phyloP scores from a whole-genome alignment of 92 coral and sea anemone species.

The Porites divaricata region DNA sequence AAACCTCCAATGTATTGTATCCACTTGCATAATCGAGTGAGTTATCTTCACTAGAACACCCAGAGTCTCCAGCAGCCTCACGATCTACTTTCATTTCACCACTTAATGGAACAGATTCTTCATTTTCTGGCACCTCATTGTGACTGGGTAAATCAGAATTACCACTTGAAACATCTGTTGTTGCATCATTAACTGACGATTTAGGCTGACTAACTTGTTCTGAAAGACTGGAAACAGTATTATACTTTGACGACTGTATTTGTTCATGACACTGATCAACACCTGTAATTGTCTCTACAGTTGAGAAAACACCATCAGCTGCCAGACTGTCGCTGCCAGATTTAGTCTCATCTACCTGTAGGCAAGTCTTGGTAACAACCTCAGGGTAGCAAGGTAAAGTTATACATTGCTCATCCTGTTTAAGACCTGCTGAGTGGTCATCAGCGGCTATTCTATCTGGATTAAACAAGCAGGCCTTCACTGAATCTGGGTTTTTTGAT shows the following conservation, averaged over 20 bases:
- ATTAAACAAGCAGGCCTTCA: neutral
- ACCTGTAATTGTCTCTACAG: neutral
- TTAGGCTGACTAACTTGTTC: neutral
- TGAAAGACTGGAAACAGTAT: neutral
- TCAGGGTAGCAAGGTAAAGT: slow-evolving; percentile 31
- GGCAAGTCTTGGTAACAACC: neutral
- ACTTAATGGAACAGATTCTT: neutral
- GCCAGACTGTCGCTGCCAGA: neutral
- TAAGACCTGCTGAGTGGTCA: neutral
- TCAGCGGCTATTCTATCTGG: neutral
- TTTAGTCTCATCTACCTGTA: neutral
- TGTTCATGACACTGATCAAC: neutral
- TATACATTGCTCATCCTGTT: neutral
- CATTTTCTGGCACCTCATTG: neutral
- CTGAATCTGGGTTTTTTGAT: neutral
- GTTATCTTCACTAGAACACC: neutral
- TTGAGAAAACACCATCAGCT: neutral
- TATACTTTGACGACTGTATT: neutral
- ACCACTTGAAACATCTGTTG: neutral
- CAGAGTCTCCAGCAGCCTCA: neutral
- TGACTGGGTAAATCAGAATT: neutral
- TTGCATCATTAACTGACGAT: neutral
- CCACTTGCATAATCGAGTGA: slow-evolving; percentile 7
- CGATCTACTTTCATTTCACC: neutral
- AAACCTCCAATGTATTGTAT: slow-evolving; percentile 34